These are phyloP conservation scores for Mugil cephalus DNA, from an alignment of 2,113 vertebrate species.

Conservation along the genomic window DNA sequence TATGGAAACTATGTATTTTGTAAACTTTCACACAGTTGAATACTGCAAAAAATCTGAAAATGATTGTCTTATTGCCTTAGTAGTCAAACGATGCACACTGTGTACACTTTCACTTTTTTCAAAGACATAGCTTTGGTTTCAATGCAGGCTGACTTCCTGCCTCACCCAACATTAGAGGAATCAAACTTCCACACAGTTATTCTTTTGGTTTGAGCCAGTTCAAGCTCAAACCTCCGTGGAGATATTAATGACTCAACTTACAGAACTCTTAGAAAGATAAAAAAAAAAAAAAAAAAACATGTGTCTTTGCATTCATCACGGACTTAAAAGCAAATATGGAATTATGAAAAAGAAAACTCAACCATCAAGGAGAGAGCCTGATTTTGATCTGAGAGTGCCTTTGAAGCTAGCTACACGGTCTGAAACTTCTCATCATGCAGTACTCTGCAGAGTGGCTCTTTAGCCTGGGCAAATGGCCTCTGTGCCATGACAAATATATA, in stretches of 20 bases:
- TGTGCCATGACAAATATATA: background rate
- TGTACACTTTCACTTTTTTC: too few species aligned
- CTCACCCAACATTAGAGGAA: too few species aligned
- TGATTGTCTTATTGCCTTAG: too few species aligned
- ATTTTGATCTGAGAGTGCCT: slow-evolving; percentile 1
- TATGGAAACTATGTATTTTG: too few species aligned
- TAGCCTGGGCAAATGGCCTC: slow-evolving; percentile 1
- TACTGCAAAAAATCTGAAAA: too few species aligned
- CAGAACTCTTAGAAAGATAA: background rate
- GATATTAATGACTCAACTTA: background rate
- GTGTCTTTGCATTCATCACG: background rate
- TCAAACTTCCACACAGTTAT: too few species aligned
- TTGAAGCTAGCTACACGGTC: slow-evolving; percentile 11
- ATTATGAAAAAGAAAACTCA: slow-evolving; percentile 1
- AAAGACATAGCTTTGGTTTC: too few species aligned
- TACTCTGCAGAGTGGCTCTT: background rate
- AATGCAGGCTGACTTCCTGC: too few species aligned
- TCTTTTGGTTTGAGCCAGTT: too few species aligned
- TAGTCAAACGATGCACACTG: too few species aligned
- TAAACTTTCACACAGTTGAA: too few species aligned
- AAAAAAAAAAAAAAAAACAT: background rate
- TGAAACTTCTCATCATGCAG: background rate
- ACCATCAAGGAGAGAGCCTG: slow-evolving; percentile 7
- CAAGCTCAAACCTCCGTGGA: background rate
- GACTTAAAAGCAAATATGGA: slow-evolving; percentile 12